Percentiles rank a stretch among this genome's conserved stretches.
Evolutionary conservation across 2,888 invertebrate genomes (phyloP).

Genomic region (Epiblema foenella): DNA sequence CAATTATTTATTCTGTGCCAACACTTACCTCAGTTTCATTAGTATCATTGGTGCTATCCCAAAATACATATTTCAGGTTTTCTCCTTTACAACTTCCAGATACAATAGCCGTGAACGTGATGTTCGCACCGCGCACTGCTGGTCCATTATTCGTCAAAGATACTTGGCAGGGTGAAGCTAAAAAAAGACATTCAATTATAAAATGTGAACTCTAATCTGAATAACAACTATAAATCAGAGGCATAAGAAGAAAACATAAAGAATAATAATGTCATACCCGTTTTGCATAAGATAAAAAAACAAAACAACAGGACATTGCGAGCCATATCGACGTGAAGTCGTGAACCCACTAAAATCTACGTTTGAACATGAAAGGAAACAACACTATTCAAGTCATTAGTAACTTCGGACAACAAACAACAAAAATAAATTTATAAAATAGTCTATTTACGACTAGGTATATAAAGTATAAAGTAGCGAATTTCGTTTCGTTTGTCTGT

Average conservation of each 20-base stretch:
- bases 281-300: constrained; percentile 35
- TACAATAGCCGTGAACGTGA: constrained; percentile 88
- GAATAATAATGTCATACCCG: constrained; percentile 33
- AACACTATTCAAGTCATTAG: constrained; percentile 29
- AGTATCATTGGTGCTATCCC: constrained; percentile 84
- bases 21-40: constrained; percentile 21
- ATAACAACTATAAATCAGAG: not conserved
- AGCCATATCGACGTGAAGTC: constrained; percentile 32
- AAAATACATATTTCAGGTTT: constrained; percentile 83
- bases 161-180: constrained; percentile 70
- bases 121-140: constrained; percentile 88
- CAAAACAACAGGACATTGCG: constrained; percentile 39
- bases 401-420: not conserved
- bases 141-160: constrained; percentile 86
- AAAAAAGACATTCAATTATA: constrained; percentile 43
- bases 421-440: constrained; percentile 7
- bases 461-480: constrained; percentile 16
- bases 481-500: constrained; percentile 26
- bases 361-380: constrained; percentile 9
- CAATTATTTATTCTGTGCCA: not conserved
- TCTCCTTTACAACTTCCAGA: constrained; percentile 69
- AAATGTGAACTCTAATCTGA: not conserved
- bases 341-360: constrained; percentile 13
- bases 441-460: constrained; percentile 24
- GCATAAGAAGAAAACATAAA: not conserved